Percentiles rank a stretch among this genome's conserved stretches.
Evolutionary conservation across 2,113 vertebrate genomes (phyloP).

Genomic region (Pholis gunnellus): DNA sequence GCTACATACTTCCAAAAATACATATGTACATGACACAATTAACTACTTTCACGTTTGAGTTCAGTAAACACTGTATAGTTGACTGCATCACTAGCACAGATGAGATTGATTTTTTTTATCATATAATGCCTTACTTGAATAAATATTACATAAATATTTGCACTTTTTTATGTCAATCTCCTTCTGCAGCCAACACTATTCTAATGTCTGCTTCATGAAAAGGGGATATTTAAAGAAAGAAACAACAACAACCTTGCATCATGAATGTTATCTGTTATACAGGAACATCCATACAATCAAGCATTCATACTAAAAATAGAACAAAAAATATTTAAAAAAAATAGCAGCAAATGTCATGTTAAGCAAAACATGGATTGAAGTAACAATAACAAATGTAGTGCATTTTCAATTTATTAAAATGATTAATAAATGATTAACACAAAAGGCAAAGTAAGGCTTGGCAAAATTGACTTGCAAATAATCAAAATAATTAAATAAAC

Average conservation of each 20-base stretch:
- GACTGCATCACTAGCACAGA: slow-evolving; percentile 77
- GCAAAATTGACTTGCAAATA: slow-evolving; percentile 52
- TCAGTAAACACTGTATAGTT: slow-evolving; percentile 82
- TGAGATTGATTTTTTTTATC: slow-evolving; percentile 56
- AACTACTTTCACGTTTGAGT: slow-evolving; percentile 75
- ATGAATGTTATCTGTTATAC: slow-evolving; percentile 6
- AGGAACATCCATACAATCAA: slow-evolving; percentile 20
- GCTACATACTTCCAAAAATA: slow-evolving; percentile 65
- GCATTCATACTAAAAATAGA: slow-evolving; percentile 27
- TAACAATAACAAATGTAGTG: slow-evolving; percentile 49
- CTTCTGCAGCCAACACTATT: slow-evolving; percentile 23
- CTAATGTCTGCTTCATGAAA: slow-evolving; percentile 17
- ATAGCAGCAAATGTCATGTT: slow-evolving; percentile 66
- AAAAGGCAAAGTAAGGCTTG: slow-evolving; percentile 72
- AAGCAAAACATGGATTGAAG: slow-evolving; percentile 48
- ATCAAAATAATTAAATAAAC: slow-evolving; percentile 10
- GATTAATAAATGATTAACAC: slow-evolving; percentile 34
- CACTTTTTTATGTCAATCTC: slow-evolving; percentile 46
- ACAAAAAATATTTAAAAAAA: slow-evolving; percentile 13
- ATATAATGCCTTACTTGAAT: slow-evolving; percentile 74
- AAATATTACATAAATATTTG: slow-evolving; percentile 78
- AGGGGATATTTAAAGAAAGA: slow-evolving; percentile 20
- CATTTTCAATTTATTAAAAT: slow-evolving; percentile 49
- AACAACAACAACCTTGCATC: slow-evolving; percentile 1
- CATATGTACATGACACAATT: slow-evolving; percentile 74